phyloP scores from a whole-genome alignment of 2,888 invertebrate species.

The Idaea aversata region DNA sequence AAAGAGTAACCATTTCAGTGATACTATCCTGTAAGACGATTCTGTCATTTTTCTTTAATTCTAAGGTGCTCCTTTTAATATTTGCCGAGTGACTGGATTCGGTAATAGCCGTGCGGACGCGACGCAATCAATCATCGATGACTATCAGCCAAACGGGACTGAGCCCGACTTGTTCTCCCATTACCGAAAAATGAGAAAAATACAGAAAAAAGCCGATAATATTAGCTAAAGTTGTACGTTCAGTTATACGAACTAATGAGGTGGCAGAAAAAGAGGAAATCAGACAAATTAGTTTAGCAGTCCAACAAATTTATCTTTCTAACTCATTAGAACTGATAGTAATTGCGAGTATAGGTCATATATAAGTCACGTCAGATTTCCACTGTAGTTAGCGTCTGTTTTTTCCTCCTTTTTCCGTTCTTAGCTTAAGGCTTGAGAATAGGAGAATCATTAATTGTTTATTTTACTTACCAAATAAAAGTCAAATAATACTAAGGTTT shows the following conservation, averaged over 20 bases:
- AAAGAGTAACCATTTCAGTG: constrained; percentile 6
- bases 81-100: constrained; percentile 50
- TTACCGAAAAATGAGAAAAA: constrained; percentile 47
- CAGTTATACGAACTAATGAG: constrained; percentile 18
- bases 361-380: constrained; percentile 11
- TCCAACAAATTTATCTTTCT: constrained; percentile 3
- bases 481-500: too few species aligned
- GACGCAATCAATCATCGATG: constrained; percentile 54
- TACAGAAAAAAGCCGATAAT: constrained; percentile 37
- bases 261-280: constrained; percentile 18
- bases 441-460: too few species aligned
- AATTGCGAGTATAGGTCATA: constrained; percentile 12
- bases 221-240: constrained; percentile 34
- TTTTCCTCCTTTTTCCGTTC: not conserved
- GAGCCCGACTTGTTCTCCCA: constrained; percentile 29
- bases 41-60: constrained; percentile 29
- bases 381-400: not conserved
- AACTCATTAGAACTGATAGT: not conserved
- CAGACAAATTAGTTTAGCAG: constrained; percentile 25
- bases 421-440: too few species aligned
- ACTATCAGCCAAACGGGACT: constrained; percentile 44
- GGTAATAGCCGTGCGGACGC: constrained; percentile 47
- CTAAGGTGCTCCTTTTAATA: constrained; percentile 42
- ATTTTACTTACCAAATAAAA: too few species aligned
- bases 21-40: constrained; percentile 11